Evolutionary conservation across 1,140 invertebrate species (phyloP), one percentile per base, ranked within the genome.

Genomic region (Proales similis): DNA sequence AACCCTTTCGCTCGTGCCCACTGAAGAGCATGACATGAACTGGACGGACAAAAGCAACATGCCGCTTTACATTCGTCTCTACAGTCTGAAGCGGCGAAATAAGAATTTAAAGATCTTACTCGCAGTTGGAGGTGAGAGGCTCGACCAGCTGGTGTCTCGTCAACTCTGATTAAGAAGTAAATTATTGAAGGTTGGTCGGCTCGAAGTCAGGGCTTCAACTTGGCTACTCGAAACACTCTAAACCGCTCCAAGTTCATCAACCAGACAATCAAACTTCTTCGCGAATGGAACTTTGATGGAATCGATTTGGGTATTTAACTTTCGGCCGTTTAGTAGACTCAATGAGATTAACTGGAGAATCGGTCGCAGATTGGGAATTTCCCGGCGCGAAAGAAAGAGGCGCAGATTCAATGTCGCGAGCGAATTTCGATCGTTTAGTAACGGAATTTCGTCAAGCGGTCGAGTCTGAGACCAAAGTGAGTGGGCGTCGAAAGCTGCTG

Each of bases 301-400:
- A 80, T 96, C 22, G 91, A 96, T 76, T 78, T 96, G 65, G 90
- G n/a, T n/a, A n/a, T n/a, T n/a, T n/a, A n/a, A n/a, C n/a, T n/a
- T n/a, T n/a, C n/a, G n/a, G n/a, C n/a, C n/a, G n/a, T n/a, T n/a
- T n/a, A n/a, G n/a, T n/a, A n/a, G n/a, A n/a, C n/a, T n/a, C n/a
- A n/a, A n/a, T n/a, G n/a, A n/a, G n/a, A n/a, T n/a, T n/a, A n/a
- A n/a, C n/a, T n/a, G n/a, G n/a, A n/a, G n/a, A n/a, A n/a, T n/a
- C n/a, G n/a, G n/a, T n/a, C n/a, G n/a, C n/a, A n/a, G n/a, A 94
- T 71, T 96, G 90, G 90, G 90, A 95, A 71, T 96, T 95, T 78
- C 91, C 91, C 0, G 85, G 86, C 0, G 84, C 85, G 71, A 77
- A 90, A 36, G 90, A 94, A 70, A 90, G 91, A 63, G 89, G 45